Base-by-base conservation (phyloP, 2,113 vertebrate genomes). In the Apeltes quadracus region DNA sequence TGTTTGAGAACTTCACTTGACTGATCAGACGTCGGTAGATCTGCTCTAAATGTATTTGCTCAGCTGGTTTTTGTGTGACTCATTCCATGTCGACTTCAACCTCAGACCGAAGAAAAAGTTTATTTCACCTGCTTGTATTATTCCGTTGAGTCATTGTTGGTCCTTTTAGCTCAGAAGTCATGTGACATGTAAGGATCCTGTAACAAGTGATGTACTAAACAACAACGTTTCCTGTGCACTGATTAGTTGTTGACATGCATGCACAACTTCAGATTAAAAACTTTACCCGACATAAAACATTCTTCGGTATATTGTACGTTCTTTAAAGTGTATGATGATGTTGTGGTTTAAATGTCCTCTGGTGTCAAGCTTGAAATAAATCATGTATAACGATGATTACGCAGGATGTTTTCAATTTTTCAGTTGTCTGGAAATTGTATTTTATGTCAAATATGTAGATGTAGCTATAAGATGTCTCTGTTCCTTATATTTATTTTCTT, bases 401-500 rank as follows among this genome's bases (percentile, higher is more conserved):
- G 11, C 18, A 70, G 6, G 32, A 16, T 69, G 75, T 82, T 87
- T 82, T 23, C 71, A 75, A 64, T n/a, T 75, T 87, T 81, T 67
- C 8, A 34, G 44, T 23, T 84, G 73, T 85, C 25, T 53, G 46
- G 59, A 75, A 44, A 79, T 80, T n/a, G n/a, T n/a, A n/a, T n/a
- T n/a, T n/a, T n/a, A n/a, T n/a, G n/a, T n/a, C 48, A 82, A 87
- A 84, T 82, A 83, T 83, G 77, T 81, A 1, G 7, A 39, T 82
- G 61, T 82, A 57, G 41, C 58, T 62, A 34, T 54, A 62, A 38
- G 32, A 43, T 58, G 32, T 67, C 36, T 36, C 39, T 59, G 59
- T 59, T 69, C 79, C 64, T 58, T 6, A 69, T 74, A 57, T 76
- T 39, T 43, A 18, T 55, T 50, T 44, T 23, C 69, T 54, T 22